A percentile compares a stretch with the other conserved stretches of the same genome.
These are phyloP conservation scores for Melanophora roralis DNA, from an alignment of 2,888 invertebrate genomes.

Conservation along the genomic window DNA sequence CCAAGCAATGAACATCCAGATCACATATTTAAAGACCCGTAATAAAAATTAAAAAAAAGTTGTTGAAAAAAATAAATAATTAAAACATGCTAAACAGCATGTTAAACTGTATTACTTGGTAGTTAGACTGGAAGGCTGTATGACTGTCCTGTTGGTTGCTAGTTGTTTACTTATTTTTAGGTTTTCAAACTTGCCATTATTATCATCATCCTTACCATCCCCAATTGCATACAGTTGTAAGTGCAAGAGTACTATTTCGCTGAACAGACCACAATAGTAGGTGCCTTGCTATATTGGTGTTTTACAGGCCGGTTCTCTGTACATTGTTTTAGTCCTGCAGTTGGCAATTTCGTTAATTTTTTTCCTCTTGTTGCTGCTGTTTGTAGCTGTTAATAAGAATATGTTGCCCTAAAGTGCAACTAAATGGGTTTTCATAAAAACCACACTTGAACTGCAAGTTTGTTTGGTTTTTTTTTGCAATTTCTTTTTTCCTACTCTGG, in stretches of 20 bases:
- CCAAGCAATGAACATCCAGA: conserved; percentile 44
- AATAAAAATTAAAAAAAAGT: conserved; percentile 30
- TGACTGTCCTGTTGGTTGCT: conserved; percentile 36
- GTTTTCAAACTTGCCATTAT: not conserved
- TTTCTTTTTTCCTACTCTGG: conserved; percentile 16
- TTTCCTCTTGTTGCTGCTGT: conserved; percentile 30
- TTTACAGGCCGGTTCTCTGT: conserved; percentile 25
- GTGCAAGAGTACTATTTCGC: conserved; percentile 28
- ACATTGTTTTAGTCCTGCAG: conserved; percentile 43
- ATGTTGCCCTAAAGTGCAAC: conserved; percentile 58
- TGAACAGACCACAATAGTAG: conserved; percentile 37
- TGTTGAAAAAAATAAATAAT: conserved; percentile 61
- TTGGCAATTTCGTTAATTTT: conserved; percentile 36
- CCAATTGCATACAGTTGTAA: conserved; percentile 1
- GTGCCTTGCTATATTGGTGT: conserved; percentile 37
- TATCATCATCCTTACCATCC: not conserved
- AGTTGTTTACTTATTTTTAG: conserved; percentile 6
- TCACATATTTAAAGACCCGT: conserved; percentile 26
- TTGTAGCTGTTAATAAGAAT: conserved; percentile 49
- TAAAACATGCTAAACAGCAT: conserved; percentile 67
- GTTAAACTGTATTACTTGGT: conserved; percentile 54
- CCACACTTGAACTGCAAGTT: conserved; percentile 44
- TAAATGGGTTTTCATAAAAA: conserved; percentile 55
- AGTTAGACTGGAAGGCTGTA: not conserved
- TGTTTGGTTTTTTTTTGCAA: not conserved